Conservation (phyloP, 2,888 invertebrate genomes). For the Germaria angustata region DNA sequence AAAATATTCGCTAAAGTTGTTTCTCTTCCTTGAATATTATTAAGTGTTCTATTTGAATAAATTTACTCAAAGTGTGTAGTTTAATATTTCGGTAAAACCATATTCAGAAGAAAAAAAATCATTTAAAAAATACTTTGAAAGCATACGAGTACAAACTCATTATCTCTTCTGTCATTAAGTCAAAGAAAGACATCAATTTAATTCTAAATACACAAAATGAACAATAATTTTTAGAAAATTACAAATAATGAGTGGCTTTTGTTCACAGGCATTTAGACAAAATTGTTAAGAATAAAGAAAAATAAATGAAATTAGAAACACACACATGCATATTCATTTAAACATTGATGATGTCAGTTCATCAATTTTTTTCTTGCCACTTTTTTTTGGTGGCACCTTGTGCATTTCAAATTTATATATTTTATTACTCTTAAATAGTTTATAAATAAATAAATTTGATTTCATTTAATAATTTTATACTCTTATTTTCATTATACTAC, state of each 20-base stretch:
- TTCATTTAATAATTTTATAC: conserved; percentile 14
- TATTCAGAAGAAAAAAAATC: too few species aligned
- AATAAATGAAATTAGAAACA: neutral
- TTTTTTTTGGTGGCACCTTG: neutral
- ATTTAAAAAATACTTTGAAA: too few species aligned
- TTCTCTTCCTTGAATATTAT: too few species aligned
- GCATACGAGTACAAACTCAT: too few species aligned
- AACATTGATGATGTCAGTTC: conserved; percentile 28
- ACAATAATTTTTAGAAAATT: conserved; percentile 12
- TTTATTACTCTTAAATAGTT: neutral
- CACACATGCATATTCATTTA: too few species aligned
- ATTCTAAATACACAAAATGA: neutral
- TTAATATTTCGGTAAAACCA: too few species aligned
- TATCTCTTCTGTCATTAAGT: neutral
- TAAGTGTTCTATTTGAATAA: too few species aligned
- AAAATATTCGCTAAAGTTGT: too few species aligned
- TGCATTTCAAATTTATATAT: conserved; percentile 40
- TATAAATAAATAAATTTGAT: neutral
- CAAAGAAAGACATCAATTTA: neutral
- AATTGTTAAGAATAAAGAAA: neutral
- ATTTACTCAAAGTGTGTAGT: too few species aligned
- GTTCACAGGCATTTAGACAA: neutral
- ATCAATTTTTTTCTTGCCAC: neutral
- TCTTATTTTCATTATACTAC: neutral
- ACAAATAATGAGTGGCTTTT: conserved; percentile 26